phyloP scores from a whole-genome alignment of 2,888 invertebrate genomes.

The Auanema sp. region DNA sequence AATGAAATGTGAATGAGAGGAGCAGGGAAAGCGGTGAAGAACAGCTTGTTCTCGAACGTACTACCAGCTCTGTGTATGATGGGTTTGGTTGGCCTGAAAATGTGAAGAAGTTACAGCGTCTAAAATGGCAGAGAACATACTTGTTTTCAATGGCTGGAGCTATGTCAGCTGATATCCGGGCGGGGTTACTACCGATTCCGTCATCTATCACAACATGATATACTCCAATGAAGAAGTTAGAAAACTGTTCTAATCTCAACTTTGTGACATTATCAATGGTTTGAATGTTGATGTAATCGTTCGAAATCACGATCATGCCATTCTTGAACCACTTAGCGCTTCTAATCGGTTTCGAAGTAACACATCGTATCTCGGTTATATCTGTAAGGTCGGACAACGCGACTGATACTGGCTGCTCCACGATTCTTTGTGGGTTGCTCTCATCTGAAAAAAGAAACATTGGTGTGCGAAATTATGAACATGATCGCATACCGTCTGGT shows the following conservation, averaged over 20 bases:
- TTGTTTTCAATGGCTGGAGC: conserved; percentile 35
- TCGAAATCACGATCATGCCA: conserved; percentile 34
- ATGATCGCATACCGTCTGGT: too few relatives aligned
- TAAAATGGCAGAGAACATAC: conserved; percentile 15
- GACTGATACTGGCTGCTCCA: conserved; percentile 33
- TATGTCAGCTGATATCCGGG: conserved; percentile 30
- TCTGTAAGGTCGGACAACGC: conserved; percentile 29
- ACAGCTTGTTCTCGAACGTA: conserved; percentile 39
- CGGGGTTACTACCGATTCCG: conserved; percentile 34
- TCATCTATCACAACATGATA: conserved; percentile 46
- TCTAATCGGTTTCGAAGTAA: conserved; percentile 25
- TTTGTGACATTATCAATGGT: conserved; percentile 21
- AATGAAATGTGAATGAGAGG: conserved; percentile 31
- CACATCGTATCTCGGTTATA: conserved; percentile 23
- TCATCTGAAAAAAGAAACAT: neutral
- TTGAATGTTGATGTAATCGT: conserved; percentile 26
- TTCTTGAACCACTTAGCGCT: conserved; percentile 41
- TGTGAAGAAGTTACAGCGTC: neutral
- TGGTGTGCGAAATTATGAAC: too few relatives aligned
- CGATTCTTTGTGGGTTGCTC: conserved; percentile 25
- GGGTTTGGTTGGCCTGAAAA: conserved; percentile 20
- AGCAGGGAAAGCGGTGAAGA: conserved; percentile 34
- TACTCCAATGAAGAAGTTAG: conserved; percentile 35
- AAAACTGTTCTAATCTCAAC: conserved; percentile 30
- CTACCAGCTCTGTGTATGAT: conserved; percentile 42